A percentile compares a stretch with the other conserved stretches of the same genome.
phyloP scores from a whole-genome alignment of 1,140 invertebrate genomes.

The Sinonovacula constricta region DNA sequence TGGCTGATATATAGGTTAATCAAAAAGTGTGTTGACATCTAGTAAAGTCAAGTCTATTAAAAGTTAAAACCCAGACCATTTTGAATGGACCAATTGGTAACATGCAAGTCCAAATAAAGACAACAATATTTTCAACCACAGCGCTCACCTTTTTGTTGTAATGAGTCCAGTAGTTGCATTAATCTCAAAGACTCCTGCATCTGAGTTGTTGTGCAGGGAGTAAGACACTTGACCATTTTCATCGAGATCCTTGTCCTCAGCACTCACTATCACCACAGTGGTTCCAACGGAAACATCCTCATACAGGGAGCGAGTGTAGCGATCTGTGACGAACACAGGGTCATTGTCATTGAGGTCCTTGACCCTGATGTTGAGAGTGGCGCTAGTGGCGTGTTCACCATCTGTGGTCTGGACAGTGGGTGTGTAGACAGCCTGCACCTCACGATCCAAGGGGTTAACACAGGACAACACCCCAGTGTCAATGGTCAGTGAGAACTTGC shows the following conservation, averaged over 20 bases:
- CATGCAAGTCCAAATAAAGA: no score
- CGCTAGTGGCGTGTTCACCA: constrained; percentile 29
- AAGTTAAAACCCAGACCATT: no score
- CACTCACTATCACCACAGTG: constrained; percentile 83
- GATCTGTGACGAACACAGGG: constrained; percentile 51
- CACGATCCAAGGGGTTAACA: constrained; percentile 85
- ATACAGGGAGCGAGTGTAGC: constrained; percentile 79
- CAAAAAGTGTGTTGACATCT: no score
- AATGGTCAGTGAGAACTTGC: constrained; percentile 89
- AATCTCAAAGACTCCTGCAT: constrained; percentile 67
- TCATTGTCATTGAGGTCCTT: constrained; percentile 69
- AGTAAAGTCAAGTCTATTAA: no score
- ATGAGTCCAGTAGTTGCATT: constrained; percentile 69
- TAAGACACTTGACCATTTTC: constrained; percentile 83
- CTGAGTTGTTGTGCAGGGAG: constrained; percentile 76
- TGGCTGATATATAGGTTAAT: no score
- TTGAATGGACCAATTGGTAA: no score
- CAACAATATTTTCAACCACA: no score
- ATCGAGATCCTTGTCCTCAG: constrained; percentile 89
- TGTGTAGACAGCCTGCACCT: constrained; percentile 87
- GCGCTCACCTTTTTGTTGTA: constrained; percentile 78
- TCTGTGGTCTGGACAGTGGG: constrained; percentile 88
- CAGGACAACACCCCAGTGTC: constrained; percentile 80
- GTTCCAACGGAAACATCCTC: constrained; percentile 65
- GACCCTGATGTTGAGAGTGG: constrained; percentile 55